Conservation (phyloP, 2,797 vertebrate species). For the Poecilia wingei region DNA sequence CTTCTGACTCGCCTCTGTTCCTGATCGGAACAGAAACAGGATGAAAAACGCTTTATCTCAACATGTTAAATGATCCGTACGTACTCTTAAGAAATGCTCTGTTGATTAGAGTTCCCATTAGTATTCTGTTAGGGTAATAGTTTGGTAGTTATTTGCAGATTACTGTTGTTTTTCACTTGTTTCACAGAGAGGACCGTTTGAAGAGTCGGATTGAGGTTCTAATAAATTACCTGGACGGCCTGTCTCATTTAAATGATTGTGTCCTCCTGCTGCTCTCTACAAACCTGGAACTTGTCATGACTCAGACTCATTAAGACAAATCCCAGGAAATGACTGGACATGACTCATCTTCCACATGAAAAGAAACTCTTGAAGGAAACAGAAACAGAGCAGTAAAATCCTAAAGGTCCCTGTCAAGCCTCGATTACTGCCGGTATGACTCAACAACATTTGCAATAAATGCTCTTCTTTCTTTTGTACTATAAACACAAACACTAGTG, state of each 20-base stretch:
- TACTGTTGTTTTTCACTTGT: not conserved
- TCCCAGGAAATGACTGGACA: slow-evolving; percentile 13
- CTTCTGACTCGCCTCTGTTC: not conserved
- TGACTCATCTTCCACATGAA: slow-evolving; percentile 3
- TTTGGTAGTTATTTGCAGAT: not conserved
- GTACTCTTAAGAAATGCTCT: not conserved
- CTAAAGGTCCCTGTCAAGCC: not conserved
- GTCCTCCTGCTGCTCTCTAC: slow-evolving; percentile 8
- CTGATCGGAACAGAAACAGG: not conserved
- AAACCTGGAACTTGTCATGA: slow-evolving; percentile 1
- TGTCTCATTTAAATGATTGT: not conserved
- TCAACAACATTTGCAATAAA: not conserved
- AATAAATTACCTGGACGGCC: not conserved
- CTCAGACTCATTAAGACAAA: slow-evolving; percentile 8
- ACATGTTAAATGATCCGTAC: not conserved
- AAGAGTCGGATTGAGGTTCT: not conserved
- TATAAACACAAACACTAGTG: not conserved
- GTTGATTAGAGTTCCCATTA: not conserved
- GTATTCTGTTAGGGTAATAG: not conserved
- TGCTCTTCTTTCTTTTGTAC: not conserved
- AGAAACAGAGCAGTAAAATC: not conserved
- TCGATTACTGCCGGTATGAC: not conserved
- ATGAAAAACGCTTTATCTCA: not conserved
- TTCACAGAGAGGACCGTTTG: not conserved
- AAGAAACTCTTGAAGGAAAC: slow-evolving; percentile 4